Evolutionary conservation across 2,888 invertebrate species (phyloP), one percentile per base, ranked within the genome.

Genomic region (Cyclophora punctaria): DNA sequence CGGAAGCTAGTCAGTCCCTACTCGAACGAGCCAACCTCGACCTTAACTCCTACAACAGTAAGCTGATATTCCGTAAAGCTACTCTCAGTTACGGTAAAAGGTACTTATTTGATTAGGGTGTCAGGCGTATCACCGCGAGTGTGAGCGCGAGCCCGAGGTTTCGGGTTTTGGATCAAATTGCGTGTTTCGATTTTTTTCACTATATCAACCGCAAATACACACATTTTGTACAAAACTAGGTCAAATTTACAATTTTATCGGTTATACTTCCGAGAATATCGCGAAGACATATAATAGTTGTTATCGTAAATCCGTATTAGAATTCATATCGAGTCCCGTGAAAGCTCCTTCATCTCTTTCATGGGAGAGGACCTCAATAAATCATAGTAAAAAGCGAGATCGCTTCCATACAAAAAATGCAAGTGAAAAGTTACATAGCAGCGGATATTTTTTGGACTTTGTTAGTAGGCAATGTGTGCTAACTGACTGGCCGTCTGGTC

Each of bases 41-140:
- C 80, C 71, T 63, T 84, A 73, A 58, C 49, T 45, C 53, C 53
- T 52, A 53, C 41, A 41, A 2, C 3, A 37, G 64, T 77, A 60
- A 67, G 74, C 60, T 54, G 55, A 58, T 51, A 73, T 78, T 78
- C 44, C 53, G 48, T 7, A 58, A 58, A 35, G 3, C 4, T 43
- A 33, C 48, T 56, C 56, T 58, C 52, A 63, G 71, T 76, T 76
- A 79, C 83, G 78, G 85, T 84, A 84, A 85, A 86, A 86, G 87
- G 87, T 87, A 87, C 85, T 88, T 88, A 87, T 88, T 88, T 87
- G 87, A 88, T 88, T 88, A 87, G 87, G 87, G 87, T 87, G 87
- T 86, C 87, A 86, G 84, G 75, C 84, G 84, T 86, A 87, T 86
- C 87, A 83, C 85, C 84, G 83, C 80, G 81, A 80, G 81, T 78